These are phyloP conservation scores for Meloidogyne floridensis DNA, from an alignment of 1,140 invertebrate species.

Conservation along the genomic window DNA sequence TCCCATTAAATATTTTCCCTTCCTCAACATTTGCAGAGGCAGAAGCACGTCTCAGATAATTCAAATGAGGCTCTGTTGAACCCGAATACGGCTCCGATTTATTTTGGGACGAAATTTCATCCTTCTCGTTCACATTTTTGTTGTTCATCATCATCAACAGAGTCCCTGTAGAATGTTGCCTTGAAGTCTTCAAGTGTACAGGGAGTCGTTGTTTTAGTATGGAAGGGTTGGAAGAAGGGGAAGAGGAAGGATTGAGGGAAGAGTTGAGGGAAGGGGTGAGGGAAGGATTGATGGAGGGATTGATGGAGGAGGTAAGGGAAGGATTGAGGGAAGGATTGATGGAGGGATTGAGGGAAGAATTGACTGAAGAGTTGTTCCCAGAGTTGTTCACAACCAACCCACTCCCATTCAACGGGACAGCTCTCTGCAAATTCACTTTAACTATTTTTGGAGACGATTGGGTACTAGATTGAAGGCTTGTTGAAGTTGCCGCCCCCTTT, in stretches of 20 bases:
- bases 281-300: too few species aligned
- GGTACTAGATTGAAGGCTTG: neutral
- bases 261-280: neutral
- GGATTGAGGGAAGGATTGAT: too few species aligned
- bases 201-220: neutral
- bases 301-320: too few species aligned
- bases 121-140: neutral
- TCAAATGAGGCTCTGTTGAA: neutral
- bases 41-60: neutral
- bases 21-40: neutral
- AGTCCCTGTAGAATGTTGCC: neutral
- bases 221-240: neutral
- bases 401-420: neutral
- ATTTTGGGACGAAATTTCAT: neutral
- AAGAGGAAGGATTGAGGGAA: neutral
- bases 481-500: neutral
- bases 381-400: neutral
- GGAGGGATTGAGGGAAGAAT: too few species aligned
- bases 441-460: neutral
- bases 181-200: neutral
- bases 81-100: neutral
- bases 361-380: too few species aligned
- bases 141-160: slow-evolving; percentile 1
- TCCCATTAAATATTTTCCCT: neutral
- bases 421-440: neutral